Evolutionary conservation across 2,797 vertebrate species (phyloP), one percentile per base, ranked within the genome.

Genomic region (Sebastes taczanowskii): DNA sequence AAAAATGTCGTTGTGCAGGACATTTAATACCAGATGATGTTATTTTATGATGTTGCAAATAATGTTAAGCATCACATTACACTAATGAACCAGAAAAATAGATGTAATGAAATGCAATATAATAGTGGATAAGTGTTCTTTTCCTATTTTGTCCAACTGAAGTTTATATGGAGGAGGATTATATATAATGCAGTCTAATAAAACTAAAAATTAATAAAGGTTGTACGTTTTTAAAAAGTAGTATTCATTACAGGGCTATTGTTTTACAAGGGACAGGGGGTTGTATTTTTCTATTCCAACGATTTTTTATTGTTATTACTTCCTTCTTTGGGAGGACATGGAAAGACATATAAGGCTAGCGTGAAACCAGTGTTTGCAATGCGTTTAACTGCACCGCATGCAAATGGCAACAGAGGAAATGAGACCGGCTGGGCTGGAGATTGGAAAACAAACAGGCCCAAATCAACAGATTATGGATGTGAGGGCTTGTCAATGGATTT

Each of bases 391-490:
- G 66, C 34, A 68, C 63, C 55, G 42, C 69, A 83, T 83, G 29
- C 62, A 86, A 86, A 87, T 71, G 71, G 68, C 38, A 77, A 68
- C 74, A 82, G 82, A 82, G 85, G 74, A 89, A 87, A 83, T 81
- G 77, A 81, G 80, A 68, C 61, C 29, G 14, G 70, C 80, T 63
- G 74, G 58, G 61, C 25, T 64, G 49, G 52, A 85, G 73, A 84
- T 38, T 79, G 73, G 70, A 71, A 82, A 71, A 84, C 80, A 87
- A 90, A 78, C 81, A 56, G 58, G 67, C 77, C 81, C 74, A 83
- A 88, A 91, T 88, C 87, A 86, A 85, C 82, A 91, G 92, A 94
- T 95, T 91, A 92, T 52, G 64, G 88, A 84, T 73, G 82, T 74
- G 20, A 70, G 72, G 74, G 76, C 73, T 86, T 79, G 86, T 91